Percentiles rank a stretch among this genome's conserved stretches.
These are phyloP conservation scores for Aelia acuminata DNA, from an alignment of 2,888 invertebrate species.

Conservation along the genomic window DNA sequence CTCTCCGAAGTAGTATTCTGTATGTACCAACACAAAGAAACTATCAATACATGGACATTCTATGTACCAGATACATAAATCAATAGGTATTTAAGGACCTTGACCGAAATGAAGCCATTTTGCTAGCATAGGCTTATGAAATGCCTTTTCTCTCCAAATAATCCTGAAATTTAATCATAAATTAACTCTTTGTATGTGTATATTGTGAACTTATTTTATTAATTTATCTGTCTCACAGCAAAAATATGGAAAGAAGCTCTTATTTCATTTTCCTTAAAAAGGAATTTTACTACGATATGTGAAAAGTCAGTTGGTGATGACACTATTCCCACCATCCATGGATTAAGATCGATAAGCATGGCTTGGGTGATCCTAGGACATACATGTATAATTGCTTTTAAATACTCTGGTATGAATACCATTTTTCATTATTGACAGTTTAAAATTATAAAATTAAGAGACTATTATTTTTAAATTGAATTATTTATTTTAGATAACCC, in stretches of 20 bases:
- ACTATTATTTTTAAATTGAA: no score
- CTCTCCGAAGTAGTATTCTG: no score
- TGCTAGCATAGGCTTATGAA: background rate
- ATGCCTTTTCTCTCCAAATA: background rate
- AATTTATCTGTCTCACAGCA: background rate
- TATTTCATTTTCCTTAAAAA: slow-evolving; percentile 81
- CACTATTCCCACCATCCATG: slow-evolving; percentile 68
- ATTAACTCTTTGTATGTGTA: background rate
- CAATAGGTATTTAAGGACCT: no score
- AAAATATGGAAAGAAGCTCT: slow-evolving; percentile 73
- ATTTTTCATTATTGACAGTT: background rate
- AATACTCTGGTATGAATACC: slow-evolving; percentile 74
- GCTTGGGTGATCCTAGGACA: slow-evolving; percentile 77
- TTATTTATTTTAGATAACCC: slow-evolving; percentile 78
- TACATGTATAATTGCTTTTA: slow-evolving; percentile 81
- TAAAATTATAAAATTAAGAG: no score
- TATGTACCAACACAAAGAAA: no score
- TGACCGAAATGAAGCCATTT: background rate
- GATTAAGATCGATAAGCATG: slow-evolving; percentile 74
- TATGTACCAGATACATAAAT: no score
- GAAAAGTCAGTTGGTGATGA: slow-evolving; percentile 79
- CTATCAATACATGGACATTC: no score
- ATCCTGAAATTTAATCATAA: background rate
- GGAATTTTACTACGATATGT: slow-evolving; percentile 82
- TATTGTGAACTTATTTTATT: background rate